A percentile compares a stretch with the other conserved stretches of the same genome.
These are phyloP conservation scores for Thunnus maccoyii DNA, from an alignment of 2,113 vertebrate genomes.

Conservation along the genomic window DNA sequence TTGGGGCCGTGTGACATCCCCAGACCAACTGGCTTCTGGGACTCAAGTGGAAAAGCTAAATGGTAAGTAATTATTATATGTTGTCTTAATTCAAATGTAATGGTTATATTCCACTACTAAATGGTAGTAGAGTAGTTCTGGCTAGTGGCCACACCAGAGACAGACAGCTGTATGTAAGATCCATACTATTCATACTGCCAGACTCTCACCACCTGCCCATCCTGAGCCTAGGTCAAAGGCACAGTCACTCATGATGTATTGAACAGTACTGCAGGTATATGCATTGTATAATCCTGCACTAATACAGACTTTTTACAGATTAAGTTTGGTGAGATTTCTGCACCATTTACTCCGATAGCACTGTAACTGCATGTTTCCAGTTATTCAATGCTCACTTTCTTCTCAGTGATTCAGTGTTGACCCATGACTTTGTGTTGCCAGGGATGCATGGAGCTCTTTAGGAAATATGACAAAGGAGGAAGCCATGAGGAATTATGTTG, in stretches of 20 bases:
- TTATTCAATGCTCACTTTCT: slow-evolving; percentile 1
- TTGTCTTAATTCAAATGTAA: not conserved
- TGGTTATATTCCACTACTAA: not conserved
- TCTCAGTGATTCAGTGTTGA: slow-evolving; percentile 15
- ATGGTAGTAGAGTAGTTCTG: not conserved
- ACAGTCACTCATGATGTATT: not conserved
- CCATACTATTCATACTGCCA: not conserved
- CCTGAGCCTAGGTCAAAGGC: not conserved
- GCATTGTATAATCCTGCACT: not conserved
- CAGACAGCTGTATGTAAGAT: not conserved
- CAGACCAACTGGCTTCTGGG: slow-evolving; percentile 91
- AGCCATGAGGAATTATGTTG: slow-evolving; percentile 96
- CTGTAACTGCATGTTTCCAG: not conserved
- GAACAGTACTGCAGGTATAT: not conserved
- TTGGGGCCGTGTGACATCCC: slow-evolving; percentile 90
- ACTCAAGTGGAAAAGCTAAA: slow-evolving; percentile 92
- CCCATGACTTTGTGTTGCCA: slow-evolving; percentile 74
- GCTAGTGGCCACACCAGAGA: not conserved
- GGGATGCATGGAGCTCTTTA: slow-evolving; percentile 96
- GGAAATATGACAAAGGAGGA: slow-evolving; percentile 95
- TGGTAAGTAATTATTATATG: slow-evolving; percentile 82
- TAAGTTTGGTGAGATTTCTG: not conserved
- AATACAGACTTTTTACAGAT: not conserved
- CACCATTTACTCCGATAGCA: not conserved
- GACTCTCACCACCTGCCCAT: not conserved